Base-by-base conservation (phyloP, 2,113 vertebrate genomes). In the Piprites chloris region DNA sequence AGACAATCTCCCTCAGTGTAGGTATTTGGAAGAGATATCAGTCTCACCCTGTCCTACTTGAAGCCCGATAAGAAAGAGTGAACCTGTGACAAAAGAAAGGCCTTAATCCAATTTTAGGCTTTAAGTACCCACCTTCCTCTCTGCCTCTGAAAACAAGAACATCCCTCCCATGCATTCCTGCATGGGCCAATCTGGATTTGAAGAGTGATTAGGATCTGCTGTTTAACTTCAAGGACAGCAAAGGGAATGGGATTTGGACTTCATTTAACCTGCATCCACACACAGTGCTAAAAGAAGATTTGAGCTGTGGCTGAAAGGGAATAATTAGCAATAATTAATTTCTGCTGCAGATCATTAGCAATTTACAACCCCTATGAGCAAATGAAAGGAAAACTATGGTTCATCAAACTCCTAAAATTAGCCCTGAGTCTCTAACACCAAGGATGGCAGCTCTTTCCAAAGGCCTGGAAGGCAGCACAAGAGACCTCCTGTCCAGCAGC, bases 241-340 rank as follows among this genome's bases (percentile, higher is more conserved):
- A 63, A 88, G 20, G 47, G 39, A 93, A 90, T 21, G 32, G 66
- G 50, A 85, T 91, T 77, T 59, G 55, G 93, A 94, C 82, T 93
- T 80, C 67, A 77, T 93, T 91, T 94, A 83, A 89, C 79, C 65
- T 88, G 50, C 75, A 88, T 87, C 35, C 22, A 69, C 78, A 67
- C 30, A 14, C 55, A 74, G 63, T 37, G 22, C 59, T 95, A 52
- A 90, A 91, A 91, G 74, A 82, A 53, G 59, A 84, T 62, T 65
- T 72, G 39, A 95, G 59, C 72, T 69, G 63, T 41, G 39, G 72
- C 55, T 96, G 89, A 94, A 95, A 95, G 78, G 87, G 85, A 87
- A 61, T 90, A 95, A 96, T 95, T 95, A 95, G 69, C 65, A 80
- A 77, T 84, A 96, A 96, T 90, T 97, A 96, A 95, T 95, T 96